Base-by-base conservation (phyloP, 2,797 vertebrate species). In the Botia almorhae region DNA sequence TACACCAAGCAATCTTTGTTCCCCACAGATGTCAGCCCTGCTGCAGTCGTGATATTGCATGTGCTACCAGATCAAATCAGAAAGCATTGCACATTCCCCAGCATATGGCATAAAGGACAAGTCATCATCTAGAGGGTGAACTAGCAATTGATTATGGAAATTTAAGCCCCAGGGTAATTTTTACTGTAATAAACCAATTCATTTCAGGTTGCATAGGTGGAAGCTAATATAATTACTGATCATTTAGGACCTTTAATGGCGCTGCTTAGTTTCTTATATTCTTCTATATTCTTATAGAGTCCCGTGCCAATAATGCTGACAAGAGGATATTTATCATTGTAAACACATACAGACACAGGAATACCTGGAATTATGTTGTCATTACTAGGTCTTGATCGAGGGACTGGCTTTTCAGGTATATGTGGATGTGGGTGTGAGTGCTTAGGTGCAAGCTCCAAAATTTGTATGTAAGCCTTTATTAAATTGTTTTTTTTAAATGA, bases 91-190 rank as follows among this genome's bases (percentile, higher is more conserved):
- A 55, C 23, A 33, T 53, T n/a, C 51, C 6, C 3, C 4, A 26
- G 43, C 55, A 10, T 46, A 29, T 61, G 16, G 46, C 50, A 4
- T 63, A 39, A 7, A 55, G 4, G 50, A 33, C 43, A 60, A 74
- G 26, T n/a, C 43, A 61, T 72, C 33, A 56, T 36, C n/a, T 1
- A 0, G 0, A 72, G 17, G 53, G 17, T 16, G 36, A 72, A 43
- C 56, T n/a, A 21, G n/a, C 53, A 58, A 58, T 64, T 64, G 73
- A 75, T 75, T 64, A 51, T 63, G 23, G 5, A 74, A 14, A 51
- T 50, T 0, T 50, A 48, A 29, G 39, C 14, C 43, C 71, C 19
- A 51, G 61, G 16, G 64, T 56, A 3, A 46, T 46, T 29, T 58
- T 13, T 2, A 39, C 2, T 68, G 12, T 16, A 55, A 76, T 55